phyloP scores from a whole-genome alignment of 2,113 vertebrate genomes.

The Prunella fulvescens region DNA sequence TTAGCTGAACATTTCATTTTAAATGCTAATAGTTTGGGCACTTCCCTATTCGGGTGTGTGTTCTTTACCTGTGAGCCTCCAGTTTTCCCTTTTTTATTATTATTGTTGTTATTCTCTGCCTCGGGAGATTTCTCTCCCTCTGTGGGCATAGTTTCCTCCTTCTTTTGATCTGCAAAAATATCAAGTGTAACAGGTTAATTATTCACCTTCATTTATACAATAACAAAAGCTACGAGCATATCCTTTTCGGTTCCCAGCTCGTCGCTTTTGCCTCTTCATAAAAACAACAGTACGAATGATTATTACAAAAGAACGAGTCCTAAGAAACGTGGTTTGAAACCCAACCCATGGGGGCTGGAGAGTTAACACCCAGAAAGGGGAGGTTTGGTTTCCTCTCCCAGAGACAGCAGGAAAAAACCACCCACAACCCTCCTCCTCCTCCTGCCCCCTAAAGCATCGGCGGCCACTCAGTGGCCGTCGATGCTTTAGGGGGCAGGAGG shows the following conservation, averaged over 20 bases:
- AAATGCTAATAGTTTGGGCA: slow-evolving; percentile 16
- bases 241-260: not conserved
- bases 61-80: slow-evolving; percentile 92
- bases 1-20: not conserved
- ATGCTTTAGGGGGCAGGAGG: slow-evolving; percentile 78
- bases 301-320: slow-evolving; percentile 53
- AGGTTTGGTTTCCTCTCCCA: slow-evolving; percentile 73
- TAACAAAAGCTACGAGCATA: not conserved
- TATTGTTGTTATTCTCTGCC: slow-evolving; percentile 86
- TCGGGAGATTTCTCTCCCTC: slow-evolving; percentile 95
- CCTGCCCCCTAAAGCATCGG: slow-evolving; percentile 77
- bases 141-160: slow-evolving; percentile 94
- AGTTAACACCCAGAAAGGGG: slow-evolving; percentile 80
- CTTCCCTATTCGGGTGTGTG: not conserved
- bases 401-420: slow-evolving; percentile 72
- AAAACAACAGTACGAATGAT: slow-evolving; percentile 30
- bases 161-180: slow-evolving; percentile 90
- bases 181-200: slow-evolving; percentile 72
- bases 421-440: slow-evolving; percentile 74
- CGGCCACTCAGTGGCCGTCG: slow-evolving; percentile 61
- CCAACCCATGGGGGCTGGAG: slow-evolving; percentile 79
- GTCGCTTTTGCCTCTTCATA: not conserved
- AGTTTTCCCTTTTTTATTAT: slow-evolving; percentile 93
- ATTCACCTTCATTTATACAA: slow-evolving; percentile 41
- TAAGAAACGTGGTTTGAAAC: slow-evolving; percentile 82